phyloP scores from a whole-genome alignment of 1,140 invertebrate genomes.

The Zophobas atratus region DNA sequence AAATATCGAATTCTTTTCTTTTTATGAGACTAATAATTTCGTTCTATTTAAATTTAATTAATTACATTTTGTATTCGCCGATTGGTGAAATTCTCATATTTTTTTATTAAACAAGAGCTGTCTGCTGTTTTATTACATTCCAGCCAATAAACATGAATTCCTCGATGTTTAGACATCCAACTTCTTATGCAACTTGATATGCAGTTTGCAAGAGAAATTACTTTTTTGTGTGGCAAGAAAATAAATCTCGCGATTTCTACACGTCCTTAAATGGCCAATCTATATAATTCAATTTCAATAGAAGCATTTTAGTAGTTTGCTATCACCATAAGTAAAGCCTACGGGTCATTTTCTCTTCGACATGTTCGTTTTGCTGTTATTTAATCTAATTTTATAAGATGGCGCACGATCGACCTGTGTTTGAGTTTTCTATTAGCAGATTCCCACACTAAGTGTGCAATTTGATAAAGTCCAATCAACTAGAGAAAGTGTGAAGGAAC shows the following conservation, averaged over 20 bases:
- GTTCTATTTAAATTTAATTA: conserved; percentile 26
- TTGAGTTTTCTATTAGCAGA: background rate
- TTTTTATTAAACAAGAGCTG: conserved; percentile 18
- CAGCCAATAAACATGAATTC: conserved; percentile 12
- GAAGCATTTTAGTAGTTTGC: background rate
- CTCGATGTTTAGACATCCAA: conserved; percentile 2
- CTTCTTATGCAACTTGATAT: conserved; percentile 20
- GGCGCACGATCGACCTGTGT: background rate
- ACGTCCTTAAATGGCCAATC: conserved; percentile 17
- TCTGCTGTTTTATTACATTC: conserved; percentile 25
- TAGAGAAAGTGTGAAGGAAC: too few relatives aligned
- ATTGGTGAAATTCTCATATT: conserved; percentile 4
- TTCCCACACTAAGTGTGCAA: too few relatives aligned
- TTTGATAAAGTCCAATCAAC: too few relatives aligned
- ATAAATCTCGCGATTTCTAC: conserved; percentile 22
- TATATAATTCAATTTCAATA: conserved; percentile 23
- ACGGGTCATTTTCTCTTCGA: background rate
- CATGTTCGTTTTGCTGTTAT: background rate
- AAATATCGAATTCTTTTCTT: conserved; percentile 21
- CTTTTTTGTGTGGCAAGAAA: conserved; percentile 10
- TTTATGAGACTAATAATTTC: conserved; percentile 9
- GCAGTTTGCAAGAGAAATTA: conserved; percentile 24
- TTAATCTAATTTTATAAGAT: background rate
- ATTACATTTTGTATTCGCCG: background rate
- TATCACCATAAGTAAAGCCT: conserved; percentile 1